Evolutionary conservation across 53 echinoderm and acorn worm genomes (phyloP).

Genomic region (Temnopleurus reevesii): DNA sequence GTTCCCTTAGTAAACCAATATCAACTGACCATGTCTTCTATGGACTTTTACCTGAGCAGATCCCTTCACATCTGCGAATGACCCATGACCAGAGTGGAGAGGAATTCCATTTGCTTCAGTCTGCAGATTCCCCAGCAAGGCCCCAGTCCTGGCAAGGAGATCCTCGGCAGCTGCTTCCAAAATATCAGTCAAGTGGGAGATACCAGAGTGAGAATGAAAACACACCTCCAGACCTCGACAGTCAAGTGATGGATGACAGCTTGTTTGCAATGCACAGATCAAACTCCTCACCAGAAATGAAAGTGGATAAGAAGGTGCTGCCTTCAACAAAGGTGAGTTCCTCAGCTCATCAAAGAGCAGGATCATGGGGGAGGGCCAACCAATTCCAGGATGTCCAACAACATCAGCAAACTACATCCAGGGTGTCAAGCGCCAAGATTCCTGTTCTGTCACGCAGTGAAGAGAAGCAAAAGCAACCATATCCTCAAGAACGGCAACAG

Average conservation of each 20-base stretch:
- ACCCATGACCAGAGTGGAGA: not conserved
- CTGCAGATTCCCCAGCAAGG: not conserved
- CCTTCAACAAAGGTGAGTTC: not conserved
- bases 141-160: conserved; percentile 28
- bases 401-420: not conserved
- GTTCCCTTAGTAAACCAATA: conserved; percentile 38
- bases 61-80: conserved; percentile 10
- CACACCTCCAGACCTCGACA: not conserved
- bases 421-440: conserved; percentile 10
- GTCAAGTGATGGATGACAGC: conserved; percentile 38
- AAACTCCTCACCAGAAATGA: conserved; percentile 72
- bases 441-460: conserved; percentile 31
- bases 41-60: conserved; percentile 53
- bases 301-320: conserved; percentile 41
- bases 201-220: conserved; percentile 12
- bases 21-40: conserved; percentile 49
- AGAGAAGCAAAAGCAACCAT: not conserved
- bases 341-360: conserved; percentile 44
- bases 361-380: conserved; percentile 24
- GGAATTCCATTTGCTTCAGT: conserved; percentile 8
- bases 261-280: conserved; percentile 51
- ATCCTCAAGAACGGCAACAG: conserved; percentile 10
- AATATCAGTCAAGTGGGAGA: not conserved
- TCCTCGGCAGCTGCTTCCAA: not conserved
- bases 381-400: conserved; percentile 4